Conservation (phyloP, 1,140 invertebrate genomes). For the Acromyrmex echinatior region DNA sequence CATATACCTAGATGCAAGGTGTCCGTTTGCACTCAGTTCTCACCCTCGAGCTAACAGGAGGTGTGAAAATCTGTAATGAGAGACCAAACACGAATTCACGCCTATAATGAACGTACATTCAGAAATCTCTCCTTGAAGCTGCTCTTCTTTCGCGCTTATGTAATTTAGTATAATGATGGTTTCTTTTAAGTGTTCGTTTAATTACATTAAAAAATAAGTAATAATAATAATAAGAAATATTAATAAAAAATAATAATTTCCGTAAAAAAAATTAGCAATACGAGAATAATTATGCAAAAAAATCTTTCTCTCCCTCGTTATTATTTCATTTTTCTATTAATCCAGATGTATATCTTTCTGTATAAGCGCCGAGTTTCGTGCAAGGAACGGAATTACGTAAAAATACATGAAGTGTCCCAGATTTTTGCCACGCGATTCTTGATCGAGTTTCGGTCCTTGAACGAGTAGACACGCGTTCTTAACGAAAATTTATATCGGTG, state of each 20-base stretch:
- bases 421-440: conserved; percentile 52
- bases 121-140: background rate
- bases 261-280: background rate
- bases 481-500: conserved; percentile 32
- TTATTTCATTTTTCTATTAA: background rate
- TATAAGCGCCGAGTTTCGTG: background rate
- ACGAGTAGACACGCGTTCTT: conserved; percentile 11
- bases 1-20: background rate
- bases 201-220: conserved; percentile 12
- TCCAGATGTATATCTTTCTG: background rate
- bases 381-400: background rate
- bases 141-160: background rate
- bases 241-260: background rate
- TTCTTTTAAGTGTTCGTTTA: background rate
- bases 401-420: conserved; percentile 28
- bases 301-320: background rate
- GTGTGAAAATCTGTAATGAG: conserved; percentile 51
- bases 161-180: conserved; percentile 4
- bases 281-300: background rate
- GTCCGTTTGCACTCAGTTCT: background rate
- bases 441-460: conserved; percentile 23
- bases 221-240: background rate
- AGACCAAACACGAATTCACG: conserved; percentile 16
- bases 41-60: conserved; percentile 27
- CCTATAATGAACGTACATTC: conserved; percentile 3